phyloP scores from a whole-genome alignment of 2,888 invertebrate genomes.

The Epistrophella euchroma region DNA sequence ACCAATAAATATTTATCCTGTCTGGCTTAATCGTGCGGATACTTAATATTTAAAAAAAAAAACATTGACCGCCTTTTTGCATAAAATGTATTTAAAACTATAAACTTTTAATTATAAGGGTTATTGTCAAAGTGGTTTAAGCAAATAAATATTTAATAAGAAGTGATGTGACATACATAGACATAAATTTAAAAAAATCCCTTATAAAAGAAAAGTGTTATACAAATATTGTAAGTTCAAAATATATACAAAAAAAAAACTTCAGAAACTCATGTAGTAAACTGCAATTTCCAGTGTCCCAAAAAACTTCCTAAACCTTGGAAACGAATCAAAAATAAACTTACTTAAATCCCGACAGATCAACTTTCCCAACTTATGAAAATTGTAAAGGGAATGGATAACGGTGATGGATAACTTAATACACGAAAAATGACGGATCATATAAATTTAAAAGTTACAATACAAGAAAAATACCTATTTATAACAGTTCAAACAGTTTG shows the following conservation, averaged over 20 bases:
- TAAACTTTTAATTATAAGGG: not conserved
- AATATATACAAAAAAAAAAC: not conserved
- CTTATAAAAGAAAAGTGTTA: not conserved
- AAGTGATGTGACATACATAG: slow-evolving; percentile 2
- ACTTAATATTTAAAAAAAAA: slow-evolving; percentile 30
- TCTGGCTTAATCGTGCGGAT: slow-evolving; percentile 65
- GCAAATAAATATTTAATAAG: not conserved
- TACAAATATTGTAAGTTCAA: not conserved
- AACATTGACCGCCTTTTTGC: slow-evolving; percentile 70
- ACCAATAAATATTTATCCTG: not conserved
- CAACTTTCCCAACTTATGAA: not conserved
- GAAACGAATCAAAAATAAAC: not conserved
- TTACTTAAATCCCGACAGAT: not conserved
- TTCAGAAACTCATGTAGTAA: not conserved
- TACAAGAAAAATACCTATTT: too few relatives aligned
- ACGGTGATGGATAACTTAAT: too few relatives aligned
- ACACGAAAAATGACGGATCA: too few relatives aligned
- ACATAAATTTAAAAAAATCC: not conserved
- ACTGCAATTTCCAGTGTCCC: not conserved
- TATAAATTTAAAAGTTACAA: too few relatives aligned
- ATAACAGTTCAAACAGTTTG: too few relatives aligned
- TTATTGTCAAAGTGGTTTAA: not conserved
- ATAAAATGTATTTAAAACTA: not conserved
- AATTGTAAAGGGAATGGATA: too few relatives aligned
- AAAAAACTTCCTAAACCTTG: not conserved